Conservation (phyloP, 2,888 invertebrate species). For the Trypoxylon attenuatum region DNA sequence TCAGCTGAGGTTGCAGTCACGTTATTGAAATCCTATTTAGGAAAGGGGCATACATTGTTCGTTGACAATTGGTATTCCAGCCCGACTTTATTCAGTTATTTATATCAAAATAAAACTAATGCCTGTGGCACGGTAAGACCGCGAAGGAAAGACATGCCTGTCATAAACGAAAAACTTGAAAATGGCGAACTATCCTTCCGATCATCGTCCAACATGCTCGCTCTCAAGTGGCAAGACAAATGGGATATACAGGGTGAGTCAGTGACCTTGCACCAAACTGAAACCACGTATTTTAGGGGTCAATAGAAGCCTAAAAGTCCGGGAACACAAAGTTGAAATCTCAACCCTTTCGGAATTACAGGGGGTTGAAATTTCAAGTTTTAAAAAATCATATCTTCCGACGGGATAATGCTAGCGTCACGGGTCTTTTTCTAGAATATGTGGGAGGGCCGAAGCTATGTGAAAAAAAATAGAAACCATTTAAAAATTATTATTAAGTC, state of each 20-base stretch:
- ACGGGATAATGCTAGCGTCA: no score
- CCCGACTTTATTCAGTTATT: slow-evolving; percentile 6
- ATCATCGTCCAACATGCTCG: slow-evolving; percentile 35
- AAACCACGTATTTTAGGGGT: no score
- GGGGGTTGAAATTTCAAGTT: no score
- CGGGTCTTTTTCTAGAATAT: no score
- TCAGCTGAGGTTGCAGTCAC: slow-evolving; percentile 6
- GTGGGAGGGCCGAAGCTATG: no score
- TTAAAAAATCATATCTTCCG: no score
- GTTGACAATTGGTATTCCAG: slow-evolving; percentile 11
- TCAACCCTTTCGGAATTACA: no score
- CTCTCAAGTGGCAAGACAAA: slow-evolving; percentile 21
- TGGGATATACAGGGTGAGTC: not conserved
- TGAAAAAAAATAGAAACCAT: no score
- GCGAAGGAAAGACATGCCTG: slow-evolving; percentile 1
- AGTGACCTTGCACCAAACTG: no score
- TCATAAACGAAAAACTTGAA: slow-evolving; percentile 8
- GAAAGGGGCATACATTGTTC: slow-evolving; percentile 12
- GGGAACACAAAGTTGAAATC: no score
- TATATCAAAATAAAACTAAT: slow-evolving; percentile 11
- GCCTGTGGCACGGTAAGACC: slow-evolving; percentile 1
- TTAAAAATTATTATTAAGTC: no score
- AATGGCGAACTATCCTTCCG: slow-evolving; percentile 41
- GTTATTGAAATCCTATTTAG: slow-evolving; percentile 6
- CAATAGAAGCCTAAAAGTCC: no score